Base-by-base conservation (phyloP, 1,140 invertebrate species). In the Spodoptera litura region DNA sequence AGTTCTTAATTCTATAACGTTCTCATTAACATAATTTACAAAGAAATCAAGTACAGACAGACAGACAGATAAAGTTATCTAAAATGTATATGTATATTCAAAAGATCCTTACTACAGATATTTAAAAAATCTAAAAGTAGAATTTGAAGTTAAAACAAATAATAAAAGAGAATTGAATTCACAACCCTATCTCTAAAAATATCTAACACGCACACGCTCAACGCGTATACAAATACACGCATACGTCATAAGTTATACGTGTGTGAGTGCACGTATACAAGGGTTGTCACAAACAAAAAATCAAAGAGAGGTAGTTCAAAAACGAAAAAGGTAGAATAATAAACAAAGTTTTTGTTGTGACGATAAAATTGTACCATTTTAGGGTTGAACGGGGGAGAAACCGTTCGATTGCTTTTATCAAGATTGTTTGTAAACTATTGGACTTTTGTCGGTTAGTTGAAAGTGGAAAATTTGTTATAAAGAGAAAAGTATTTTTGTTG, bases 341-440 rank as follows among this genome's bases (percentile, higher is more conserved):
- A 64, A 68, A 53, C 25, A 25, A 68, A 68, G 10, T 68, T 71
- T 71, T 53, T 56, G 68, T 38, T 10, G 25, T 10, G 13, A 13
- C 68, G 31, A 56, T 71, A 71, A 71, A 71, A 56, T 12, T 3
- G 52, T 13, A n/a, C 31, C 68, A 56, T 55, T 55, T 20, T 27
- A 56, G 13, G 31, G 68, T 25, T 68, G 64, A 52, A 15, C 52
- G 25, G 8, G 4, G 49, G 10, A 51, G 49, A 25, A 66, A 35
- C 52, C 52, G n/a, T 13, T 71, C 52, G 27, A 56, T 71, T 20
- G 68, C 52, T 35, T 71, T 56, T n/a, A 71, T 71, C 52, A 71
- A 71, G 68, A 56, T 71, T 71, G 68, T 71, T 71, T 13, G 68
- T 12, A 38, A 71, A 71, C 68, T 71, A 71, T 71, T 55, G 68